These are phyloP conservation scores for Druon quercuslanigerum DNA, from an alignment of 1,140 invertebrate genomes.

Conservation along the genomic window DNA sequence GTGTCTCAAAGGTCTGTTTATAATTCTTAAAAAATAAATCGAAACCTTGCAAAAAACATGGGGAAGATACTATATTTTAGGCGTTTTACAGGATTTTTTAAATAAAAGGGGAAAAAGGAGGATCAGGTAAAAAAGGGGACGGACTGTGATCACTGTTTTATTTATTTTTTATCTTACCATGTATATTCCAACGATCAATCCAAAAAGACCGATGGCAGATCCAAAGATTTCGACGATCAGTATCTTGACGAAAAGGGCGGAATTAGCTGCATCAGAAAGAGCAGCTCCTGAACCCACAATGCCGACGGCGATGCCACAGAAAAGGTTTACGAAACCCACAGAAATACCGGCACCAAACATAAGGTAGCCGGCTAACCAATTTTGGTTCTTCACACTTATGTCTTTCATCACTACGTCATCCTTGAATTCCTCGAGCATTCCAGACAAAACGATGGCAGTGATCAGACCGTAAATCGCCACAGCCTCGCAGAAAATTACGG, in stretches of 20 bases:
- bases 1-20: no score
- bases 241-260: constrained; percentile 96
- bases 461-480: constrained; percentile 99
- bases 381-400: constrained; percentile 71
- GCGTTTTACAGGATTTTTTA: no score
- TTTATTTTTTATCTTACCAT: constrained; percentile 75
- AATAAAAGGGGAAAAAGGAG: no score
- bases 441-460: constrained; percentile 96
- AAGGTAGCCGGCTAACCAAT: constrained; percentile 89
- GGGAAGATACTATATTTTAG: no score
- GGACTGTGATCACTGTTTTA: no score
- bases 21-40: no score
- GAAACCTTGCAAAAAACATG: no score
- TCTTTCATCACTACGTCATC: constrained; percentile 51
- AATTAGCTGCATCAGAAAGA: constrained; percentile 95
- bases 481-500: constrained; percentile 99
- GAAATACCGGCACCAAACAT: constrained; percentile 97
- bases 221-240: constrained; percentile 99
- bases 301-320: constrained; percentile 96
- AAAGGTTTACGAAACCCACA: constrained; percentile 95
- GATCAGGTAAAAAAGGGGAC: no score
- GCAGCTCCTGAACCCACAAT: constrained; percentile 97
- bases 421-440: constrained; percentile 82
- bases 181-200: constrained; percentile 98
- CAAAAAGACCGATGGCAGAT: constrained; percentile 97